Evolutionary conservation across 2,888 invertebrate genomes (phyloP).

Genomic region (Nemurella pictetii): DNA sequence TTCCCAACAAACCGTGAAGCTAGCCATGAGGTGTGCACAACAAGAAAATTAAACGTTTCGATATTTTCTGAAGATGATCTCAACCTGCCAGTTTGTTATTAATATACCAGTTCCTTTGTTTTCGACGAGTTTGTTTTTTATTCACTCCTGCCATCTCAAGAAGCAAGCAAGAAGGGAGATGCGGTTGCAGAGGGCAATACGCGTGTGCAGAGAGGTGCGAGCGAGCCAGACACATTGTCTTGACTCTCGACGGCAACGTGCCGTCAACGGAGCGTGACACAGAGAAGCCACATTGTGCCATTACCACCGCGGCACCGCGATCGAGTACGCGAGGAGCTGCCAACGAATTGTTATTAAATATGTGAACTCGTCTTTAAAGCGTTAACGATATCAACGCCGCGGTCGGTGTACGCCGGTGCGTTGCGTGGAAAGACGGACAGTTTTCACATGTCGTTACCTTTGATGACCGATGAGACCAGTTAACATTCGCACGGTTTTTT

Average conservation of each 20-base stretch:
- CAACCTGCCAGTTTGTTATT: not conserved
- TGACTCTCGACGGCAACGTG: not conserved
- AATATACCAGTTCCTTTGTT: not conserved
- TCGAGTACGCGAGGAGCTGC: not conserved
- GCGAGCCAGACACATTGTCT: not conserved
- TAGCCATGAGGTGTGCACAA: not conserved
- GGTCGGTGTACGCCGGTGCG: not conserved
- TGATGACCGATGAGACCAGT: not conserved
- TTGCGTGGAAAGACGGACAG: not conserved
- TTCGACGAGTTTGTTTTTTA: not conserved
- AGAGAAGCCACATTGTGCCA: not conserved
- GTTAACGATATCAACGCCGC: not conserved
- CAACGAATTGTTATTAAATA: not conserved
- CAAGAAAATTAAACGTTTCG: not conserved
- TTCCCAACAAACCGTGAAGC: not conserved
- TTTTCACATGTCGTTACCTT: not conserved
- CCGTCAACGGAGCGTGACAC: not conserved
- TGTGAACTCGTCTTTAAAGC: not conserved
- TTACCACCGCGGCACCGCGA: not conserved
- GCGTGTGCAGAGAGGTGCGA: not conserved
- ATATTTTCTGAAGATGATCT: not conserved
- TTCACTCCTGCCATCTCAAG: not conserved
- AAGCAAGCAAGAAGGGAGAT: not conserved
- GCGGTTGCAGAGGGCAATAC: no score
- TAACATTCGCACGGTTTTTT: no score